phyloP scores from a whole-genome alignment of 2,888 invertebrate species.

The Colostygia pectinataria region DNA sequence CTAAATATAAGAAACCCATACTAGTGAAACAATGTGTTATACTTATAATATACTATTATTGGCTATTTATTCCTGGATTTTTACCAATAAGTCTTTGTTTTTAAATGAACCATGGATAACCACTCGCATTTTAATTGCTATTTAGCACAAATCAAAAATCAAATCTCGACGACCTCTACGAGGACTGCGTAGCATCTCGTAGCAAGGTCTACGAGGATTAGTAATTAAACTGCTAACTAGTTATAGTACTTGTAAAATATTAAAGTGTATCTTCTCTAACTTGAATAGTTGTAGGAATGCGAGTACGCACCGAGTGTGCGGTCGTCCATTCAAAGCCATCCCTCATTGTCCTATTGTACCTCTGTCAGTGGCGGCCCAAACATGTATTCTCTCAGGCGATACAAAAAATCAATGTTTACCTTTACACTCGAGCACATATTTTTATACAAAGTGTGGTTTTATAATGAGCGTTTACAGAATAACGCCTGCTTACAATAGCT shows the following conservation, averaged over 20 bases:
- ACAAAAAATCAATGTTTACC: slow-evolving; percentile 80
- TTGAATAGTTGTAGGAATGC: slow-evolving; percentile 27
- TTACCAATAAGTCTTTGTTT: too few species aligned
- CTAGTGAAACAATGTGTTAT: too few species aligned
- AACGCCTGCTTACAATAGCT: slow-evolving; percentile 76
- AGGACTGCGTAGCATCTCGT: too few species aligned
- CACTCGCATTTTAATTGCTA: too few species aligned
- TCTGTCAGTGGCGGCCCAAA: slow-evolving; percentile 76
- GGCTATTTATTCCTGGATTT: too few species aligned
- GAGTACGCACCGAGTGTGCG: slow-evolving; percentile 73
- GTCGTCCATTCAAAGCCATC: slow-evolving; percentile 74
- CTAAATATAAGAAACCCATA: too few species aligned
- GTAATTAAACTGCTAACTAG: background rate
- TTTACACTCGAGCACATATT: slow-evolving; percentile 80
- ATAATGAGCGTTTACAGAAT: slow-evolving; percentile 81
- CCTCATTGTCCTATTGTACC: slow-evolving; percentile 72
- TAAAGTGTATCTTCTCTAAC: slow-evolving; percentile 9
- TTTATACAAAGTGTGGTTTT: slow-evolving; percentile 78
- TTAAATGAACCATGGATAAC: too few species aligned
- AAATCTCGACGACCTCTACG: too few species aligned
- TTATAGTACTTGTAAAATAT: slow-evolving; percentile 3
- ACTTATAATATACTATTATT: too few species aligned
- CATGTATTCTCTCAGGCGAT: slow-evolving; percentile 72
- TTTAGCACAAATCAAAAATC: too few species aligned
- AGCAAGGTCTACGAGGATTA: background rate